Evolutionary conservation across 1,140 invertebrate genomes (phyloP).

Genomic region (Adelges cooleyi): DNA sequence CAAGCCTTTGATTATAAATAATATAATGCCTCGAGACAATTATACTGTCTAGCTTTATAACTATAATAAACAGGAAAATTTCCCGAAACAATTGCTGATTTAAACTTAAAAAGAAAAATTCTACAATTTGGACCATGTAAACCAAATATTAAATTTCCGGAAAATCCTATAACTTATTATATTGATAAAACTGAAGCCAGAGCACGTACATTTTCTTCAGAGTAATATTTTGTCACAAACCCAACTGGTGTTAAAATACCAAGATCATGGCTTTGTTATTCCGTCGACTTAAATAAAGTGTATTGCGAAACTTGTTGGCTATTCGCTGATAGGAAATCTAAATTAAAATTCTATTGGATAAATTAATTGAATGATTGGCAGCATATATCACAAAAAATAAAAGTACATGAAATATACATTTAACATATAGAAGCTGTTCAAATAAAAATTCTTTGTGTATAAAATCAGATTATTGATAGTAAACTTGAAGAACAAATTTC

Average conservation of each 20-base stretch:
- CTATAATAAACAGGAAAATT: no score
- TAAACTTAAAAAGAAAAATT: background rate
- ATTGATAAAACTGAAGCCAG: background rate
- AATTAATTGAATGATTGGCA: background rate
- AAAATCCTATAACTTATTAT: background rate
- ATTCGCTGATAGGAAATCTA: background rate
- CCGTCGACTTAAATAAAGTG: background rate
- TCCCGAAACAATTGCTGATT: background rate
- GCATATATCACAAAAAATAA: background rate
- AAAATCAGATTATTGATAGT: background rate
- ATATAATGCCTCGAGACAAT: no score
- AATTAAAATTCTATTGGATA: background rate
- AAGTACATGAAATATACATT: background rate
- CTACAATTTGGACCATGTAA: background rate
- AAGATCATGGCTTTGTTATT: background rate
- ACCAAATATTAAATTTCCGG: background rate
- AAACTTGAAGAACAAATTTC: background rate
- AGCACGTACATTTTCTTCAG: background rate
- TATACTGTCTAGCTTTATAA: no score
- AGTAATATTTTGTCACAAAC: background rate
- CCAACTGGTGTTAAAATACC: background rate
- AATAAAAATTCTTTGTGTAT: background rate
- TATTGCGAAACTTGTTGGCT: constrained; percentile 12
- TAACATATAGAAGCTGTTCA: background rate
- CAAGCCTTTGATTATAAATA: no score